Conservation (phyloP, 2,888 invertebrate species). For the Cryptophagus acutangulus region DNA sequence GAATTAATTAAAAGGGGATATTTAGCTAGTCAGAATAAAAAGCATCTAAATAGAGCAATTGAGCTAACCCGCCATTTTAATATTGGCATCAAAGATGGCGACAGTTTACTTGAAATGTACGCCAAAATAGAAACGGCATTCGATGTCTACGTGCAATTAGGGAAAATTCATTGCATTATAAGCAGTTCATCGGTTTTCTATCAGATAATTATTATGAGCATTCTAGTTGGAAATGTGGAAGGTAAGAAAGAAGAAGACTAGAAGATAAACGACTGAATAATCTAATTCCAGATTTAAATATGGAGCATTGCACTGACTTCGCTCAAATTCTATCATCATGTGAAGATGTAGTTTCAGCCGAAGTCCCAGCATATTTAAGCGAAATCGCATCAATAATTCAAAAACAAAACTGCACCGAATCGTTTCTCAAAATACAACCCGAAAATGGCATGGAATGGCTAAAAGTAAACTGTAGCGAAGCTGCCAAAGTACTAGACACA, state of each 20-base stretch:
- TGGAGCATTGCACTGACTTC: conserved; percentile 65
- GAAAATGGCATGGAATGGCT: conserved; percentile 58
- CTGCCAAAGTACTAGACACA: conserved; percentile 48
- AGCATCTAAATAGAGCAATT: too few relatives aligned
- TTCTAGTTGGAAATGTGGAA: conserved; percentile 50
- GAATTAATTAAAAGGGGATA: too few relatives aligned
- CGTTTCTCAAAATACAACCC: conserved; percentile 51
- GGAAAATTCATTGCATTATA: conserved; percentile 51
- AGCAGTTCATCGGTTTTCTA: conserved; percentile 52
- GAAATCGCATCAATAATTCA: conserved; percentile 32
- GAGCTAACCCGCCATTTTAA: conserved; percentile 35
- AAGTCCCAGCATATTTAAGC: conserved; percentile 52
- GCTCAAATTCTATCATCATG: conserved; percentile 64
- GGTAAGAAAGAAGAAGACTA: neutral
- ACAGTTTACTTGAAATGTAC: conserved; percentile 37
- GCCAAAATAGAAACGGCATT: too few relatives aligned
- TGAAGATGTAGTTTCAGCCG: conserved; percentile 66
- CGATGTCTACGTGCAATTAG: too few relatives aligned
- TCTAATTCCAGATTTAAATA: conserved; percentile 44
- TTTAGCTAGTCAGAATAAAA: too few relatives aligned
- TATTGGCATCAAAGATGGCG: conserved; percentile 37
- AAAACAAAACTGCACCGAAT: conserved; percentile 36
- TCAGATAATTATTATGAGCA: conserved; percentile 54
- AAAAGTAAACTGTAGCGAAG: conserved; percentile 49
- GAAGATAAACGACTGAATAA: too few relatives aligned